Percentiles rank a stretch among this genome's conserved stretches.
phyloP scores from a whole-genome alignment of 2,113 vertebrate genomes.

The Gracilinanus agilis region DNA sequence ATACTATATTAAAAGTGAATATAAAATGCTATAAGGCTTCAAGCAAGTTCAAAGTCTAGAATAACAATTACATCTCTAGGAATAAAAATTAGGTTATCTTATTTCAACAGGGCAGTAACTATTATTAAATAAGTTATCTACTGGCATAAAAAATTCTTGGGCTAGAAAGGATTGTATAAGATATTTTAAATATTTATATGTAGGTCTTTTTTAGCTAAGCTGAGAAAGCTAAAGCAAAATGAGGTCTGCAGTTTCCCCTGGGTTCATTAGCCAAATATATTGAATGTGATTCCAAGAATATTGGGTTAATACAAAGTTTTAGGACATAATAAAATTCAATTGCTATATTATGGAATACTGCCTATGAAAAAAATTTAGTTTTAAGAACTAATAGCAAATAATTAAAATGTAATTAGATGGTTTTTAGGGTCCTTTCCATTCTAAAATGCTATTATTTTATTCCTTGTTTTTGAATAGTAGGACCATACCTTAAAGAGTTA shows the following conservation, averaged over 20 bases:
- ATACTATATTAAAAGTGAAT: constrained; percentile 53
- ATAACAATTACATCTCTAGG: constrained; percentile 28
- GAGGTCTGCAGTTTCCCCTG: constrained; percentile 48
- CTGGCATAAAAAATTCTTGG: constrained; percentile 51
- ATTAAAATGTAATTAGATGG: constrained; percentile 7
- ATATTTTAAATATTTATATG: constrained; percentile 38
- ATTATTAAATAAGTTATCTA: constrained; percentile 52
- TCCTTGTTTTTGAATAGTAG: constrained; percentile 56
- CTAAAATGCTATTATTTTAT: constrained; percentile 47
- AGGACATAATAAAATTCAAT: constrained; percentile 26
- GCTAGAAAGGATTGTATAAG: constrained; percentile 21
- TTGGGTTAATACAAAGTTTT: constrained; percentile 22
- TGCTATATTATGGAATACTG: not conserved
- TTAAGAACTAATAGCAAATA: not conserved
- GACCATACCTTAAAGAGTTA: constrained; percentile 41
- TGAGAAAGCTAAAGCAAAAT: constrained; percentile 57
- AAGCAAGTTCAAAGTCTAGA: constrained; percentile 48
- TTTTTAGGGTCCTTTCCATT: constrained; percentile 14
- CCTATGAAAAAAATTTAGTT: not conserved
- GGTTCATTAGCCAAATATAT: constrained; percentile 27
- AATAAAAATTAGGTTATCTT: constrained; percentile 49
- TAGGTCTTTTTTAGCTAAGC: constrained; percentile 28
- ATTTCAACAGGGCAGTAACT: constrained; percentile 51
- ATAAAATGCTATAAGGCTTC: constrained; percentile 48
- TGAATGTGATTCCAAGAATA: constrained; percentile 31